Evolutionary conservation across 2,113 vertebrate species (phyloP), one percentile per base, ranked within the genome.

Genomic region (Nothoprocta pentlandii): DNA sequence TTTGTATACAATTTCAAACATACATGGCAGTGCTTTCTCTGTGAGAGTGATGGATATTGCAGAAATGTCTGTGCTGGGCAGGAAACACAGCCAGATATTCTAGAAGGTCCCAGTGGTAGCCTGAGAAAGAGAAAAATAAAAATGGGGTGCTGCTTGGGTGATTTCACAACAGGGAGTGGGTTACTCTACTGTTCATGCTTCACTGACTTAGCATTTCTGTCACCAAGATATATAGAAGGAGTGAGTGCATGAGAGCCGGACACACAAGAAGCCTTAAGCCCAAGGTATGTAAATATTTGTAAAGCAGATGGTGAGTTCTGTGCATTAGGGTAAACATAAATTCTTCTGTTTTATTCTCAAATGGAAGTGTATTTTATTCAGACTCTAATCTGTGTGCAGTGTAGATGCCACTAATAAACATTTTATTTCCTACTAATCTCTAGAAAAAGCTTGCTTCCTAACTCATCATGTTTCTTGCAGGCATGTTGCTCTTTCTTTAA

Each of bases 211-310:
- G 51, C 59, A 34, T 85, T 77, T 64, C 76, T 85, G 36, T 42
- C 89, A 66, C 74, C 59, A 62, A 88, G 91, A 84, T 81, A 73
- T 62, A 42, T 0, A 5, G 67, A 56, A 58, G 8, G 4, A 69
- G 56, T 4, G 2, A 46, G 83, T 47, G 66, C 85, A 15, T 59
- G 91, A 91, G 88, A 76, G 79, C 82, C 87, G 96, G 81, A 97
- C 94, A 94, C 96, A 95, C 96, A 96, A 85, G 95, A 75, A 95
- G 97, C 67, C 47, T 47, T 85, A 88, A 96, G 92, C 88, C 76
- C 15, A 25, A 46, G 61, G 74, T 66, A 15, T 53, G 56, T 97
- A 97, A 97, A 97, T 97, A 96, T 96, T 97, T 97, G 94, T 68
- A 68, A 69, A 88, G 87, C 82, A 93, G 78, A 47, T n/a, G 79